Base-by-base conservation (phyloP, 35 echinoderm and acorn worm genomes). In the Stichopus chloronotus region DNA sequence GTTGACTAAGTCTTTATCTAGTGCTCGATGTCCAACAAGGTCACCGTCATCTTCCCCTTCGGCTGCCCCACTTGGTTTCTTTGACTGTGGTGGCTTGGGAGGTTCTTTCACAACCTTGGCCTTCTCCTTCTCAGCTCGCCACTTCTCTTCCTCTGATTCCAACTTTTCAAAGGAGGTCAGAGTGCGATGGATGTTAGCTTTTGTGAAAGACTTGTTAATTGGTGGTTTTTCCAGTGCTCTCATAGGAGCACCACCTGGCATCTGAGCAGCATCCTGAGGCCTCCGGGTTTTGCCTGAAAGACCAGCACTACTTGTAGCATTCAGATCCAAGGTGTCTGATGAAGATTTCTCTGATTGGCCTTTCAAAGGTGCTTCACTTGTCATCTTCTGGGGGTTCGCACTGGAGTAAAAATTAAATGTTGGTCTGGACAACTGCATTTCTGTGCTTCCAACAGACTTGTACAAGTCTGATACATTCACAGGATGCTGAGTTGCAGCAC, bases 141-240 rank as follows among this genome's bases (percentile, higher is more conserved):
- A 76, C n/a, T 59, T 86, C 76, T 88, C 71, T 0, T 93, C 65
- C 19, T 88, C 92, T 7, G 59, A 53, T 84, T 83, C 60, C 8
- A 53, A 16, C 56, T 87, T 78, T 19, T 76, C 52, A 20, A 93
- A 76, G 20, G 83, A 93, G 7, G 83, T 78, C n/a, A 93, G 84
- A n/a, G 92, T 93, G 30, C 84, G 92, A 77, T 93, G 92, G 19
- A 87, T 93, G 25, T 93, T 93, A 55, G 92, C 83, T 79, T 93
- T 93, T 25, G 84, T 76, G 71, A 93, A 92, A 83, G 91, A 92
- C 55, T 93, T 93, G 52, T 23, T 83, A 6, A 80, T 13, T 7
- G 55, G 79, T 87, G 83, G 92, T 74, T 71, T 93, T 59, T 87
- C 92, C 25, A 78, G 72, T 11, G 65, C 72, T 59, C 87, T 89